Base-by-base conservation (phyloP, 1,140 invertebrate species). In the Thaumatotibia leucotreta region DNA sequence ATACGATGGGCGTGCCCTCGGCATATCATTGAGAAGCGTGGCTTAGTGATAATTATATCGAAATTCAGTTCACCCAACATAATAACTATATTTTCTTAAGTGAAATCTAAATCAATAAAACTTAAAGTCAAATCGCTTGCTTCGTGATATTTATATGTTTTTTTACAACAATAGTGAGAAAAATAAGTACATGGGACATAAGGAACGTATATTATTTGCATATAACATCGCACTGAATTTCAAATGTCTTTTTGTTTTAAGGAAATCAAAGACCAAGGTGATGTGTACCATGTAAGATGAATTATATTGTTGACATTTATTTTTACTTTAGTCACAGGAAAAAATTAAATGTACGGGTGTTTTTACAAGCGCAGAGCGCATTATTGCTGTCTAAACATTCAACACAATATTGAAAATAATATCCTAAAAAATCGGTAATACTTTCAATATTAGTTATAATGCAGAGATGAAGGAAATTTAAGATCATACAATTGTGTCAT, bases 1-100 rank as follows among this genome's bases (percentile, higher is more conserved):
- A 69, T 67, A 23, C n/a, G 54, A 64, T 54, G 66, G 68, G 64
- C n/a, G n/a, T n/a, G n/a, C 66, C 65, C 52, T 61, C 61, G 70
- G 66, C 52, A 58, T 58, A 58, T 58, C 52, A 58, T 64, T 24
- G 4, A 22, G 66, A 65, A 65, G 61, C 61, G 68, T 63, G 68
- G 52, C 52, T 58, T 58, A 58, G 52, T 58, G 23, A 58, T 27
- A 27, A 58, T 27, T 27, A n/a, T 24, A 24, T 4, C 50, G 22
- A 24, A 54, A 54, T 54, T 54, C 50, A 27, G 52, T 58, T 58
- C n/a, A 29, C 24, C 52, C 52, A 58, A 58, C 52, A 58, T 58
- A 27, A 58, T 58, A 58, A 27, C 11, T 58, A 58, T 58, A 31
- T 58, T 58, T 58, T 58, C 52, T 58, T 58, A 58, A n/a, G 52